Conservation (phyloP, 2,797 vertebrate genomes). For the Leptoclinus maculatus region DNA sequence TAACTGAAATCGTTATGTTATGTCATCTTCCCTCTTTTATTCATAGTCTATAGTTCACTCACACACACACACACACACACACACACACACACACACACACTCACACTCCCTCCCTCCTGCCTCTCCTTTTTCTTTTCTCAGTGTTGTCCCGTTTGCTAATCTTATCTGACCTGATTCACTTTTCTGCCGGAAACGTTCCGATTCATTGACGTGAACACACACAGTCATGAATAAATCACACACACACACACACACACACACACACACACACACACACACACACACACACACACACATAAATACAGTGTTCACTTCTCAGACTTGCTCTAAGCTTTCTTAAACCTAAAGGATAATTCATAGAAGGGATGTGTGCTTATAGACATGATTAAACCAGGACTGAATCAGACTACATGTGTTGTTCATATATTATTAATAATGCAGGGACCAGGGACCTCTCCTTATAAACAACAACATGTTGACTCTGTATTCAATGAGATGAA, state of each 20-base stretch:
- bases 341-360: constrained; percentile 10
- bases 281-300: neutral
- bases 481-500: neutral
- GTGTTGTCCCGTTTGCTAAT: constrained; percentile 16
- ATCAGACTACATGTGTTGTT: constrained; percentile 5
- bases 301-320: constrained; percentile 3
- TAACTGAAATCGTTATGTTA: neutral
- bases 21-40: constrained; percentile 3
- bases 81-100: neutral
- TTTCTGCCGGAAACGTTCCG: constrained; percentile 20
- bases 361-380: neutral
- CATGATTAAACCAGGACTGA: constrained; percentile 10
- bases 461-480: neutral
- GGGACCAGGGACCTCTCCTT: neutral
- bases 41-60: neutral
- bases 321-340: neutral
- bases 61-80: neutral
- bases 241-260: neutral
- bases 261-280: neutral
- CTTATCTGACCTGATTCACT: constrained; percentile 47
- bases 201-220: constrained; percentile 36
- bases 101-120: neutral
- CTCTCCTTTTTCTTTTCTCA: neutral
- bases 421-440: constrained; percentile 17
- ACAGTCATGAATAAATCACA: constrained; percentile 4